These are phyloP conservation scores for Ochotona princeps DNA, from an alignment of 2,113 vertebrate genomes.

Conservation along the genomic window DNA sequence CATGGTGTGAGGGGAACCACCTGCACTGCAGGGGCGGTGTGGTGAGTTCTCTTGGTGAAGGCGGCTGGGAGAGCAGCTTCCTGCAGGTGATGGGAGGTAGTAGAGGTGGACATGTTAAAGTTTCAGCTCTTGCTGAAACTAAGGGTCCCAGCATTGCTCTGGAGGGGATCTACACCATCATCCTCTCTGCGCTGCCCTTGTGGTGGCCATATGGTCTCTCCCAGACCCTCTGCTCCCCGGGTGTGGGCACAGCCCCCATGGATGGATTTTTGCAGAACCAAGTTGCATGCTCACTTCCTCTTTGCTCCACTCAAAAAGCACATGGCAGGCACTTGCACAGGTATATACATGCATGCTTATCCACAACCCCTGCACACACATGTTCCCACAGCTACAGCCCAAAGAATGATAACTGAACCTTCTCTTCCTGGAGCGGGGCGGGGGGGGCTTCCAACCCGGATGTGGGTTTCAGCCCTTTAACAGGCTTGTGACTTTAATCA, in stretches of 20 bases:
- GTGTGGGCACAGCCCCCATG: background rate
- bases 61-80: background rate
- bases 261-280: background rate
- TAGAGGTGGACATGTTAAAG: background rate
- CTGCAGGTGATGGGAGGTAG: background rate
- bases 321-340: too few relatives aligned
- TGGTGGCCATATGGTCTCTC: background rate
- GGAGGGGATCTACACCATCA: too few relatives aligned
- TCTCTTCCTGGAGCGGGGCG: background rate
- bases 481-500: conserved; percentile 71
- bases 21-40: background rate
- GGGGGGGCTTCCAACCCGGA: conserved; percentile 35
- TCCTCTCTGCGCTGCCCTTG: background rate
- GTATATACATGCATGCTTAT: too few relatives aligned
- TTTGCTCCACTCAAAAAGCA: background rate
- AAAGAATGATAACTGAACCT: background rate
- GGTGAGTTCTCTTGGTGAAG: background rate
- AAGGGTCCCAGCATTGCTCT: background rate
- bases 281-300: background rate
- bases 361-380: too few relatives aligned
- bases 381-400: background rate
- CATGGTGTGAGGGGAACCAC: background rate
- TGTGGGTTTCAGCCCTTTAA: conserved; percentile 71
- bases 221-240: background rate
- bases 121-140: background rate